Conservation (phyloP, 2,113 vertebrate genomes). For the Cervus canadensis region DNA sequence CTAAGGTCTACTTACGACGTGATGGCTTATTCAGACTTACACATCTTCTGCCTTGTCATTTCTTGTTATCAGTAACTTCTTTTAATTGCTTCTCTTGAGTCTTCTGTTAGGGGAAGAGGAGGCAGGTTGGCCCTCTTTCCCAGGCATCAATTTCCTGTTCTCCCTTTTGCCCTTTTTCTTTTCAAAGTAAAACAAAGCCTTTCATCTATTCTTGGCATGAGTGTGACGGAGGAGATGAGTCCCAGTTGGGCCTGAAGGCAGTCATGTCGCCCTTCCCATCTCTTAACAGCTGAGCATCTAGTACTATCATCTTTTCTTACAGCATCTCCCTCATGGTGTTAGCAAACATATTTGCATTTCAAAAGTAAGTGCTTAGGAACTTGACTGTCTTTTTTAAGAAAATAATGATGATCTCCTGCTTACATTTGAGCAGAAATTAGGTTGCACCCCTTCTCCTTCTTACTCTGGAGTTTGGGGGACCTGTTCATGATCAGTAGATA, state of each 20-base stretch:
- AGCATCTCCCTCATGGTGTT: background rate
- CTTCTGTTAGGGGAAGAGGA: background rate
- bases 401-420: background rate
- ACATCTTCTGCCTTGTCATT: background rate
- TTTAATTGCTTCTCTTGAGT: background rate
- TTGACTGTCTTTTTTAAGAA: constrained; percentile 9
- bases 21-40: background rate
- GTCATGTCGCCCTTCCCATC: background rate
- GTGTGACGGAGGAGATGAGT: background rate
- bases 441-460: background rate
- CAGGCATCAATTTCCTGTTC: background rate
- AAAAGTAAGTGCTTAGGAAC: constrained; percentile 18
- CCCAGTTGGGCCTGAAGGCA: background rate
- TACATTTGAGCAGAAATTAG: background rate
- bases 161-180: background rate
- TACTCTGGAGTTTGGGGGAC: background rate
- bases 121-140: background rate
- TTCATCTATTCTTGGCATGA: background rate
- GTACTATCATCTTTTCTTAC: background rate
- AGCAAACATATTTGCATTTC: background rate
- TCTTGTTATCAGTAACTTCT: background rate
- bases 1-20: background rate
- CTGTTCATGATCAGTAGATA: background rate
- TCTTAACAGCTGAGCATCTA: background rate
- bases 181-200: background rate